Base-by-base conservation (phyloP, 2,797 vertebrate species). In the Apodemus agrarius region DNA sequence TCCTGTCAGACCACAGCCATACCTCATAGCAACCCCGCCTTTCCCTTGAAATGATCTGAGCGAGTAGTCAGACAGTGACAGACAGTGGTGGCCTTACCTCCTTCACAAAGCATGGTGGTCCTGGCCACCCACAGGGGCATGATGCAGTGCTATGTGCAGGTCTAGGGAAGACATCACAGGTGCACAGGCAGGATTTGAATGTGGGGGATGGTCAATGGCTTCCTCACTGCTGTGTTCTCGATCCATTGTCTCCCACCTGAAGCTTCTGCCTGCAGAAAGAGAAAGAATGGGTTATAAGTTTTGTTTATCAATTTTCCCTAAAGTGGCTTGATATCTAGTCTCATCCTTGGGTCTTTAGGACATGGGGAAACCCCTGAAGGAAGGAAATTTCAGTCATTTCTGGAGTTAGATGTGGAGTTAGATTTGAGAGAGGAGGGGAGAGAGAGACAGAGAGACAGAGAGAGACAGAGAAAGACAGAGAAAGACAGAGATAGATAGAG, bases 301-400 rank as follows among this genome's bases (percentile, higher is more conserved):
- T 52, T 24, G 19, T 21, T 89, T 34, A 46, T 46, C 17, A 63
- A 34, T 54, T 89, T 79, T 94, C 14, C 91, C 76, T 19, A 43
- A 75, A 34, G 19, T 87, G 61, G 37, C 12, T 59, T 34, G 52
- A 61, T 24, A 65, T 90, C 76, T 72, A 76, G 40, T 76, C 76
- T 84, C 49, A 80, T 59, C 26, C 31, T 61, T 79, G 69, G 40
- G 24, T 19, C 43, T 37, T 72, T 54, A 86, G 13, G 78, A 74
- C 54, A 86, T 54, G 11, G 10, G 61, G 6, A 86, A 75, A 89
- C 37, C 10, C 29, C 21, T 79, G 86, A 87, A 86, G 40, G 86
- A 87, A 86, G 40, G n/a, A 80, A 86, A 78, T 67, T 79, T 49
- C n/a, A 61, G 43, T 93, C 49, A 82, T 93, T 87, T 57, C 37